Evolutionary conservation across 1,140 invertebrate species (phyloP).

Genomic region (Lasioglossum baleicum): DNA sequence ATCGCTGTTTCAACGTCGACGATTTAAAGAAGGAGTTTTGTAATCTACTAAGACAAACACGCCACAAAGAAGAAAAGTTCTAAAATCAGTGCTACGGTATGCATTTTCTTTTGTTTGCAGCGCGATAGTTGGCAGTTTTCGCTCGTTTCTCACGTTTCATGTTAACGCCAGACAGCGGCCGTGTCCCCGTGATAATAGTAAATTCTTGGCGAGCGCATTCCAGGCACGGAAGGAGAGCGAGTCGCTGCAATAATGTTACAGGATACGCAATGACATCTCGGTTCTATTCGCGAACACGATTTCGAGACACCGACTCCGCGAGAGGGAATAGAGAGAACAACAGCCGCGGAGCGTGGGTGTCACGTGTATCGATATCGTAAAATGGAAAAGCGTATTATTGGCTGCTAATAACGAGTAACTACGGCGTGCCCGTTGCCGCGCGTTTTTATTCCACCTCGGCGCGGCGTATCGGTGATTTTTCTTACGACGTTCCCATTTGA

Average conservation of each 20-base stretch:
- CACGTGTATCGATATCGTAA: slow-evolving; percentile 20
- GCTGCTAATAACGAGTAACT: slow-evolving; percentile 12
- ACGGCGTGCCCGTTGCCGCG: neutral
- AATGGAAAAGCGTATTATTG: slow-evolving; percentile 21
- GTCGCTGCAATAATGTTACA: slow-evolving; percentile 1
- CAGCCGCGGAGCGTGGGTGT: neutral
- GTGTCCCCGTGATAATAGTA: neutral
- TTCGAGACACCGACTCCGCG: neutral
- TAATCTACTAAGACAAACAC: too few relatives aligned
- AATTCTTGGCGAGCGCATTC: neutral
- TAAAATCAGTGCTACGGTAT: too few relatives aligned
- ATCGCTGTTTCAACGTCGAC: too few relatives aligned
- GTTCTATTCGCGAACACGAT: neutral
- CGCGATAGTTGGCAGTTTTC: too few relatives aligned
- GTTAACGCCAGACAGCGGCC: neutral
- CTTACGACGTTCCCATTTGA: slow-evolving; percentile 5
- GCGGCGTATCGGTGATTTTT: neutral
- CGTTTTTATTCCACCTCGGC: neutral
- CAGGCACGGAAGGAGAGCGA: neutral
- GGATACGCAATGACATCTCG: slow-evolving; percentile 4
- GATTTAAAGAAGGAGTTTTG: too few relatives aligned
- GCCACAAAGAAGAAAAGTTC: too few relatives aligned
- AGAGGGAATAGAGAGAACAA: too few relatives aligned
- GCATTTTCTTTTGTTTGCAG: too few relatives aligned
- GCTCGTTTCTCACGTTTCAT: too few relatives aligned